These are phyloP conservation scores for Stegana nigrithorax DNA, from an alignment of 2,888 invertebrate genomes.

Conservation along the genomic window DNA sequence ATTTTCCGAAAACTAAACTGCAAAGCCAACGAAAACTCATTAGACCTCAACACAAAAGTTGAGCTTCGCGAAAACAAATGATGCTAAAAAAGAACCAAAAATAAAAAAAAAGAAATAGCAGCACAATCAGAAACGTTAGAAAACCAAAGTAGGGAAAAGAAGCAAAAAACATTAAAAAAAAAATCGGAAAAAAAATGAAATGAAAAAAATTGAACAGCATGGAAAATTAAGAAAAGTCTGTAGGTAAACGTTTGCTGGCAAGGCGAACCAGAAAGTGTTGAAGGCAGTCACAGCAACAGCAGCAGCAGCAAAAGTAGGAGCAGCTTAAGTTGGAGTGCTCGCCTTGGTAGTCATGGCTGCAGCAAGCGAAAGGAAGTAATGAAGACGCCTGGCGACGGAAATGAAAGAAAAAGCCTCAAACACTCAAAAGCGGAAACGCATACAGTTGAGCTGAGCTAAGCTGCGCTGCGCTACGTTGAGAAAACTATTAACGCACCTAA, in stretches of 20 bases:
- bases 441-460: constrained; percentile 30
- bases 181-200: neutral
- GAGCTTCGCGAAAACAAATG: constrained; percentile 21
- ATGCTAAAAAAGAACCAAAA: neutral
- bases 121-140: neutral
- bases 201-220: neutral
- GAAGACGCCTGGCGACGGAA: neutral
- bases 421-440: constrained; percentile 47
- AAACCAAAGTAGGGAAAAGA: neutral
- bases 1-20: constrained; percentile 17
- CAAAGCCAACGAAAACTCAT: constrained; percentile 18
- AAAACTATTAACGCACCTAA: constrained; percentile 45
- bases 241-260: neutral
- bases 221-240: neutral
- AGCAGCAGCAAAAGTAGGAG: neutral
- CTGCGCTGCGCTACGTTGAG: no score
- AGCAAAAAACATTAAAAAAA: neutral
- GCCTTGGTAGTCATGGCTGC: neutral
- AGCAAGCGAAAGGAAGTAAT: constrained; percentile 50
- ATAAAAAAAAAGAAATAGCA: neutral
- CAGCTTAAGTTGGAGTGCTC: neutral
- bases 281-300: neutral
- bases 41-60: constrained; percentile 18
- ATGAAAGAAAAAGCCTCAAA: constrained; percentile 17
- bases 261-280: neutral